Percentiles rank a stretch among this genome's conserved stretches.
These are phyloP conservation scores for Agelastica alni DNA, from an alignment of 2,888 invertebrate species.

Conservation along the genomic window DNA sequence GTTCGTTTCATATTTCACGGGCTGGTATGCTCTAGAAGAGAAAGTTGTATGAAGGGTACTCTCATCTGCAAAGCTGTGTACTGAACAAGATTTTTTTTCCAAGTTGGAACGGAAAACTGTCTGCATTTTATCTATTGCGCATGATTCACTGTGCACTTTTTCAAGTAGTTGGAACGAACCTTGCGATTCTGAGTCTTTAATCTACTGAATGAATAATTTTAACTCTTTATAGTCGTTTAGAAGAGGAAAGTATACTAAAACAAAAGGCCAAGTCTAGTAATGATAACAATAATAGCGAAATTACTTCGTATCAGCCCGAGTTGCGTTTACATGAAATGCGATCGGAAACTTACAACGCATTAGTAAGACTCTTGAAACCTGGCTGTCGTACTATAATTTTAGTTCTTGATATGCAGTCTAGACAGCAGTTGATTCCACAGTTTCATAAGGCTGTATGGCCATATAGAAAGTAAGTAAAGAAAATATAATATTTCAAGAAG, in stretches of 20 bases:
- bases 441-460: conserved; percentile 96
- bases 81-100: no score
- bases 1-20: no score
- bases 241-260: conserved; percentile 63
- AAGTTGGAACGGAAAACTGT: no score
- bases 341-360: conserved; percentile 93
- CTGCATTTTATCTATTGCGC: no score
- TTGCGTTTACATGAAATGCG: conserved; percentile 87
- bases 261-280: conserved; percentile 58
- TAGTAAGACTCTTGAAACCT: conserved; percentile 88
- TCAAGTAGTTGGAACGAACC: not conserved
- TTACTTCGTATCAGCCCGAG: conserved; percentile 62
- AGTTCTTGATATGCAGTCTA: conserved; percentile 86
- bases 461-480: conserved; percentile 80
- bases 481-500: not conserved
- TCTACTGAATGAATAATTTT: not conserved
- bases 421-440: conserved; percentile 82
- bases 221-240: conserved; percentile 52
- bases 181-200: not conserved
- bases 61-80: no score
- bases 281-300: conserved; percentile 45
- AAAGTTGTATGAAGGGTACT: no score
- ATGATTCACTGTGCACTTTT: not conserved
- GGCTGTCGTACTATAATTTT: conserved; percentile 93
- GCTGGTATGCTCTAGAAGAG: no score